Evolutionary conservation across 2,797 vertebrate species (phyloP).

Genomic region (Pseudocheirus occidentalis): DNA sequence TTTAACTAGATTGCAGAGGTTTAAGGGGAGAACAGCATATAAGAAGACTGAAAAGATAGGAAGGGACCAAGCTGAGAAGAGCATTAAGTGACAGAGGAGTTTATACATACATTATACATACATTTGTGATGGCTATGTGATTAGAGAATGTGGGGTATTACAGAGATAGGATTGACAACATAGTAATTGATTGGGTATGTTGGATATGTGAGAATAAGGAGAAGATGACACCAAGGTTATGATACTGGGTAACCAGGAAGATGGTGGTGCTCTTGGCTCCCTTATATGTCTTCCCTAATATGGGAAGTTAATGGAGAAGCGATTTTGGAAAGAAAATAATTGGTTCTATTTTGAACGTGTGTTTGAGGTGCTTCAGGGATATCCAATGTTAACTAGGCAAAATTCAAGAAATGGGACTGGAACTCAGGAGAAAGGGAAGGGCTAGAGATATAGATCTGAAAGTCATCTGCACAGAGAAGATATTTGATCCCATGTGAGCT

Average conservation of each 20-base stretch:
- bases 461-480: background rate
- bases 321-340: background rate
- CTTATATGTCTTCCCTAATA: too few relatives aligned
- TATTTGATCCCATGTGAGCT: background rate
- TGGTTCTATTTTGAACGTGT: background rate
- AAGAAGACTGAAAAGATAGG: background rate
- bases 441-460: background rate
- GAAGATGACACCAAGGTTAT: background rate
- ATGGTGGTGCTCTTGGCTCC: background rate
- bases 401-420: background rate
- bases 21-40: background rate
- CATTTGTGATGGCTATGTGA: background rate
- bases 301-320: background rate
- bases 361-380: background rate
- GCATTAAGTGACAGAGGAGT: too few relatives aligned
- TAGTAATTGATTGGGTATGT: background rate
- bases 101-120: too few relatives aligned
- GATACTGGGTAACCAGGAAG: background rate
- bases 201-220: background rate
- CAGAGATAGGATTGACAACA: background rate
- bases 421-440: background rate
- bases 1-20: background rate
- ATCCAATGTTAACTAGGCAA: background rate
- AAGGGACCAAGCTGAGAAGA: background rate
- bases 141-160: background rate